Conservation (phyloP, 2,797 vertebrate species). For the Prionace glauca region DNA sequence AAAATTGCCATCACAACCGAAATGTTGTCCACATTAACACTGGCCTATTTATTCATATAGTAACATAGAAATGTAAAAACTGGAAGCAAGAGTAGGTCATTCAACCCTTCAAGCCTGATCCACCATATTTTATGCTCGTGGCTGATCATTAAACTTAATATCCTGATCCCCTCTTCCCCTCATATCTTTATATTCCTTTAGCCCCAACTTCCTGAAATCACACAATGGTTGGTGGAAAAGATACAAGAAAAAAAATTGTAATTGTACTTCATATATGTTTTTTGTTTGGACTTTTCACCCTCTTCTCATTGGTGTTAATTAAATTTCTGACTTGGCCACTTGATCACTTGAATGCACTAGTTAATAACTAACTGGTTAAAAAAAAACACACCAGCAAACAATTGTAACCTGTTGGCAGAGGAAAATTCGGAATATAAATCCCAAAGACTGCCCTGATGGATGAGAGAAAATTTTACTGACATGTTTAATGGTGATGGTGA, state of each 20-base stretch:
- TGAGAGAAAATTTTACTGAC: not conserved
- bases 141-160: too few relatives aligned
- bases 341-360: not conserved
- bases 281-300: not conserved
- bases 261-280: not conserved
- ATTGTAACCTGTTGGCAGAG: not conserved
- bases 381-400: not conserved
- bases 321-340: not conserved
- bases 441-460: not conserved
- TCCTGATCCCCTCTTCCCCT: too few relatives aligned
- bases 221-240: not conserved
- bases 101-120: too few relatives aligned
- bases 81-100: too few relatives aligned
- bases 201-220: too few relatives aligned
- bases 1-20: not conserved
- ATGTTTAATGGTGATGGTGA: not conserved
- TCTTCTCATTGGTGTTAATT: not conserved
- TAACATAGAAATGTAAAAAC: too few relatives aligned
- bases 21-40: too few relatives aligned
- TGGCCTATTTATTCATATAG: too few relatives aligned
- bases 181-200: too few relatives aligned
- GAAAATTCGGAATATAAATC: not conserved
- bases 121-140: too few relatives aligned
- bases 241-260: not conserved
- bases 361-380: not conserved